Evolutionary conservation across 2,888 invertebrate genomes (phyloP), one percentile per base, ranked within the genome.

Genomic region (Plebejus argus): DNA sequence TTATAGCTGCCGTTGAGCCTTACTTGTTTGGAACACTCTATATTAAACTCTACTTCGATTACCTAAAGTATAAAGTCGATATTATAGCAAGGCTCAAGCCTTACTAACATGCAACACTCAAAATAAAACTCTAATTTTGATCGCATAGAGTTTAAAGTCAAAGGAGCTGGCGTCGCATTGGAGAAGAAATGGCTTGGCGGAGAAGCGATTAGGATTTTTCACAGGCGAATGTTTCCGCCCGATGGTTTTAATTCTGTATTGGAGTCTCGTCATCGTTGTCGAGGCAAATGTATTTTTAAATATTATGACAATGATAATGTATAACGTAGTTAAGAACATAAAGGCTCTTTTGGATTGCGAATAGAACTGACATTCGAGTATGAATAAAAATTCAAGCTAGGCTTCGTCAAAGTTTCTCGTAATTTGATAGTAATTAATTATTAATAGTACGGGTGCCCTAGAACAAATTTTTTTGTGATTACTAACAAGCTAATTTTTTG

Each of bases 151-250:
- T 58, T 15, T 58, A 58, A 58, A 58, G 58, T 58, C 58, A 20
- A 20, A 20, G 3, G 3, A 28, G 15, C 28, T 23, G 12, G 18
- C 10, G 28, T 66, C 6, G 2, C 66, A 45, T 23, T 49, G 20
- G 20, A 12, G 23, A 49, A 23, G 39, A 72, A 72, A 72, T 45
- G 72, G 23, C 49, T 45, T 20, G 45, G 39, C 49, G 15, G 12
- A 49, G 72, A 72, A 45, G 2, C 45, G 49, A 72, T 72, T 49
- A 15, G 45, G 39, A 72, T 72, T 72, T 72, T 72, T 72, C 72
- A 72, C 39, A 45, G 45, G 49, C 72, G 49, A 72, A 45, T 72
- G 72, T 72, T 72, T 20, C 23, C 39, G 72, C 20, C 20, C 49
- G 45, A 72, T 71, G 71, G 35, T n/a, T 20, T 45, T 72, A 72